Base-by-base conservation (phyloP, 2,888 invertebrate species). In the Dasysyrphus albostriatus region DNA sequence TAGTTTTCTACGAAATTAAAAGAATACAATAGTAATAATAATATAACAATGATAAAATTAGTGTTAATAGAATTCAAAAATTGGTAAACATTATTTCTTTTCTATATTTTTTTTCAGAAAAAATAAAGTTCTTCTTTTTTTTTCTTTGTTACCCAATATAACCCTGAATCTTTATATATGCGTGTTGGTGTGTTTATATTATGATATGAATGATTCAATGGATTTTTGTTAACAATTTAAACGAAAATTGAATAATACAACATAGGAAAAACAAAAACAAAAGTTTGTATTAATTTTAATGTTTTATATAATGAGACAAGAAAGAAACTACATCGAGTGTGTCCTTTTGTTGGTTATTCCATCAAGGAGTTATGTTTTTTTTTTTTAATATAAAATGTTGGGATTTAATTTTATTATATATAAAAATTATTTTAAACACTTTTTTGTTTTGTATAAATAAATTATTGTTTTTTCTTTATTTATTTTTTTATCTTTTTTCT, bases 271-370 rank as follows among this genome's bases (percentile, higher is more conserved):
- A 77, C 72, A 77, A 81, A 84, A 69, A 82, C 75, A 80, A 83
- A 69, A 69, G 5, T 69, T 69, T 12, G 3, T 49, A 19, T 49
- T n/a, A 67, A 47, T 34, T 65, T 42, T 24, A 1, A 24, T 42
- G 14, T 3, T 69, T 42, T 39, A 34, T 32, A 24, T 49, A 54
- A 56, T 61, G 32, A 37, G 77, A 73, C 58, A 54, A 56, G 73
- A 78, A 82, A 78, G 69, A 82, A 73, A 83, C 70, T 78, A 77
- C 69, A 65, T 87, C 78, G 83, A 87, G 83, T 87, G 78, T 87
- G 87, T 78, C 70, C 87, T 72, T 82, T 83, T 39, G 65, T 51
- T 69, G 61, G 59, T 47, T 70, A 67, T 67, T 65, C 37, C 12
- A 54, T 39, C 9, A 39, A 32, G 61, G 54, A 74, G 39, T 39